Base-by-base conservation (phyloP, 1,140 invertebrate species). In the Polypedilum vanderplanki region DNA sequence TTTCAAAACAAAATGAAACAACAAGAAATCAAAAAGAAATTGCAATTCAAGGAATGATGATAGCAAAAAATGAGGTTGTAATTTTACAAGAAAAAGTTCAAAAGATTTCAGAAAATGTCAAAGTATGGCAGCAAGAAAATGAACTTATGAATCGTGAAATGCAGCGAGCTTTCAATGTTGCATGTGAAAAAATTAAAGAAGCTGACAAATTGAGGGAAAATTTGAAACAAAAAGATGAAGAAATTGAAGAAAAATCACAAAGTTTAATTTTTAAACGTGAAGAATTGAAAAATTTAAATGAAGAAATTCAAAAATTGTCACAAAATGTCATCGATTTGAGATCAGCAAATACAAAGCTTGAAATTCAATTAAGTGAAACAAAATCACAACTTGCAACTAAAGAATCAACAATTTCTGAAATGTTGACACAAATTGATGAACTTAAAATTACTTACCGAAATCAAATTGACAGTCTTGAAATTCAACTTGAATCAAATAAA, bases 381-480 rank as follows among this genome's bases (percentile, higher is more conserved):
- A 17, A 15, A 67, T 15, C 17, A n/a, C n/a, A 70, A 70, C 7
- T 70, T 7, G 7, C 9, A 20, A 7, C 3, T 1, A 70, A 70
- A 22, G 65, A 70, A 22, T 22, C 65, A 70, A 70, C n/a, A 20
- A 22, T 70, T 18, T 1, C 18, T 0, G 65, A 70, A 70, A 18
- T 70, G 65, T 0, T 70, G 17, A 2, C n/a, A 70, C 65, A 70
- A 70, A 70, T 70, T 70, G 65, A 70, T n/a, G 65, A 70, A 70
- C 17, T 70, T 0, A 70, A 70, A 70, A 9, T 70, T 5, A 70
- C 20, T 1, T 22, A 70, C 10, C 15, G 17, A 5, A 17, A 10
- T 8, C 17, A 70, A 70, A 70, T 70, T 12, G 8, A 22, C 4
- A 22, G 3, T 18, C 65, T 70, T 7, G 65, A 70, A 70, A 18